Evolutionary conservation across 2,888 invertebrate genomes (phyloP), one percentile per base, ranked within the genome.

Genomic region (Platynereis dumerilii): DNA sequence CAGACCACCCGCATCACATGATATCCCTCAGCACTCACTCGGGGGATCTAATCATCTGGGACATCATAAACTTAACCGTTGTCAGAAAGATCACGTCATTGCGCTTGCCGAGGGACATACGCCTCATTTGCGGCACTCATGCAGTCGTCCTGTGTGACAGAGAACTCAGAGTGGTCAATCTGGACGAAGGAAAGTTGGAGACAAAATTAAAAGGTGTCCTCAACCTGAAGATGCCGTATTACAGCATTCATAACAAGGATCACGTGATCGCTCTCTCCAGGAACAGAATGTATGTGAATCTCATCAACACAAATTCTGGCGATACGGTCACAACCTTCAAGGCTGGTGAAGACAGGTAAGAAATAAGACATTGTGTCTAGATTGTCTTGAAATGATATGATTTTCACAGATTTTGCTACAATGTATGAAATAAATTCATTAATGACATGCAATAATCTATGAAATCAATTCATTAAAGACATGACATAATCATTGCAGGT

Each of bases 221-320:
- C 92, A 94, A 94, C 86, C 93, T 94, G 83, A 93, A 92, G 84
- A 92, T 93, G 93, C 93, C 94, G 65, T 93, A 89, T 83, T 94
- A 91, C 84, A 93, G 92, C 0, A 87, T 93, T 12, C 92, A 93
- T 81, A 92, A 92, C 85, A 85, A 88, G 59, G 88, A 89, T 59
- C 93, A 93, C 80, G 85, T 91, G 69, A 93, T 94, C 39, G 91
- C 93, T 2, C 86, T 94, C 44, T 91, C 93, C 7, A 87, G 94
- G 65, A 94, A 94, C 86, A 86, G 93, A 76, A 93, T 93, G 93
- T 93, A 92, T 78, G 92, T 93, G 72, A 92, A 93, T 85, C 88
- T 93, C 73, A 91, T 92, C 90, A 92, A 92, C 82, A 87, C 92
- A 66, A 90, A 90, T 76, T 90, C 90, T 71, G 93, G 91, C 71